A percentile compares a stretch with the other conserved stretches of the same genome.
These are phyloP conservation scores for Drosophila borealis DNA, from an alignment of 2,888 invertebrate genomes.

Conservation along the genomic window DNA sequence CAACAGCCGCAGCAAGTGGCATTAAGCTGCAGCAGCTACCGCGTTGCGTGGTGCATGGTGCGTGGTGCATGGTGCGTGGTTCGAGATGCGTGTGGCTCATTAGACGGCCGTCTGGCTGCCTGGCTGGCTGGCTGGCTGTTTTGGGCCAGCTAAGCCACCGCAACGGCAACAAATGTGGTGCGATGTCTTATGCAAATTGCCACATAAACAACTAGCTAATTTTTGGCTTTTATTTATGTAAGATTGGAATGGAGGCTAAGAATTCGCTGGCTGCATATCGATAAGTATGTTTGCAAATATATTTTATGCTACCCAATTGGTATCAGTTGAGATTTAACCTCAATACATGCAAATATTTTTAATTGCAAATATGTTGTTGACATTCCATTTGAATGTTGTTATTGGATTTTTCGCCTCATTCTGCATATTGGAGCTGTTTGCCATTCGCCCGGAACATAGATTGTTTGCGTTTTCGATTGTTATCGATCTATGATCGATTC, in stretches of 20 bases:
- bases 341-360: too few relatives aligned
- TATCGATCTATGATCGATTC: too few relatives aligned
- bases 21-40: slow-evolving; percentile 22
- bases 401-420: too few relatives aligned
- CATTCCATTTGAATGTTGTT: too few relatives aligned
- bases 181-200: slow-evolving; percentile 38
- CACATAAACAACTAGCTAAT: slow-evolving; percentile 32
- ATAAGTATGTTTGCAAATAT: too few relatives aligned
- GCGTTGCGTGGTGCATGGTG: background rate
- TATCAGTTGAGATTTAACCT: too few relatives aligned
- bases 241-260: slow-evolving; percentile 2
- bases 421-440: too few relatives aligned
- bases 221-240: slow-evolving; percentile 3
- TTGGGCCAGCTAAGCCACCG: slow-evolving; percentile 2
- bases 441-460: too few relatives aligned
- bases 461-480: too few relatives aligned
- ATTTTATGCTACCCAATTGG: too few relatives aligned
- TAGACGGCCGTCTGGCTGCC: background rate
- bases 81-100: slow-evolving; percentile 25
- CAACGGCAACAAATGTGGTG: slow-evolving; percentile 15
- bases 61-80: slow-evolving; percentile 2
- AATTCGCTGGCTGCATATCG: too few relatives aligned
- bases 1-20: slow-evolving; percentile 1
- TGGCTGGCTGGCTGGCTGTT: background rate
- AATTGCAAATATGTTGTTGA: too few relatives aligned